phyloP scores from a whole-genome alignment of 1,140 invertebrate species.

The Drosophila pectinifera region DNA sequence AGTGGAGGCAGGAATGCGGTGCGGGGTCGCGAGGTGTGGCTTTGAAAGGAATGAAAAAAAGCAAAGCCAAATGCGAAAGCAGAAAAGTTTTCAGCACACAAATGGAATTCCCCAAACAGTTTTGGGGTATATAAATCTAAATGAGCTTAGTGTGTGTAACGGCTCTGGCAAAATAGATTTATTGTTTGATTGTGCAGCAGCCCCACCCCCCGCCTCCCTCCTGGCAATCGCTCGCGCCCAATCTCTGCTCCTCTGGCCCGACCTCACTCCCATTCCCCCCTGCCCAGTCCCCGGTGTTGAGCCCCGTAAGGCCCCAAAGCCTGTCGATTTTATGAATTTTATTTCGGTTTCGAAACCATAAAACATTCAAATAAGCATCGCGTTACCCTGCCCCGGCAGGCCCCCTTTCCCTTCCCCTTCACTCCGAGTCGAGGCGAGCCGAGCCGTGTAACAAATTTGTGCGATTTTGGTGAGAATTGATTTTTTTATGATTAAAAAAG shows the following conservation, averaged over 20 bases:
- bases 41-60: conserved; percentile 3
- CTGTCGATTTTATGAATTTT: conserved; percentile 76
- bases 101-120: conserved; percentile 67
- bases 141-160: conserved; percentile 75
- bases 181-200: conserved; percentile 74
- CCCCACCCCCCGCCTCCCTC: too few species aligned
- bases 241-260: conserved; percentile 14
- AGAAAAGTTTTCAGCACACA: conserved; percentile 53
- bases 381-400: conserved; percentile 9
- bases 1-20: neutral
- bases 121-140: conserved; percentile 74
- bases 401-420: conserved; percentile 2
- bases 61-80: conserved; percentile 43
- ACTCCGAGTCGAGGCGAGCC: neutral
- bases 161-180: conserved; percentile 60
- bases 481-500: conserved; percentile 70
- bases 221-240: too few species aligned
- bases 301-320: conserved; percentile 41
- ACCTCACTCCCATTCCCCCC: neutral
- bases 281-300: neutral
- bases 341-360: conserved; percentile 72
- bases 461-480: conserved; percentile 67
- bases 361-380: conserved; percentile 72
- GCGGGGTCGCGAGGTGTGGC: conserved; percentile 5
- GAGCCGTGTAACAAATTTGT: conserved; percentile 62